Conservation (phyloP, 35 echinoderm and acorn worm species). For the Stichopus chloronotus region DNA sequence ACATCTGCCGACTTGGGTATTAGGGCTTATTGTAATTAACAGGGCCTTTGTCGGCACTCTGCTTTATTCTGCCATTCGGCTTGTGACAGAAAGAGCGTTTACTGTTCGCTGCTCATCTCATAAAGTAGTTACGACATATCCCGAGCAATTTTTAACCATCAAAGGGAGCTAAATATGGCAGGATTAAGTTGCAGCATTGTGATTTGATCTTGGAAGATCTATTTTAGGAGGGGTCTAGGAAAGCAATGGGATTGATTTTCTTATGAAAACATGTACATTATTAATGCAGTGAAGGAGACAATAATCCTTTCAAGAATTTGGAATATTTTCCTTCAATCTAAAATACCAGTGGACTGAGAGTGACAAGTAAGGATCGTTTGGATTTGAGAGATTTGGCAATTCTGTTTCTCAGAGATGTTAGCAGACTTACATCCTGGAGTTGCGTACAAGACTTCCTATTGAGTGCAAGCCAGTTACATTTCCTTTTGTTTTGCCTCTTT, state of each 20-base stretch:
- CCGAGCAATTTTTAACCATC: slow-evolving; percentile 36
- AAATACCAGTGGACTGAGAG: no score
- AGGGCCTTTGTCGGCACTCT: slow-evolving; percentile 42
- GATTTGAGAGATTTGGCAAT: no score
- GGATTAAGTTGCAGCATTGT: slow-evolving; percentile 9
- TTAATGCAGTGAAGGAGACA: background rate
- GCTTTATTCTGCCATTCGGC: slow-evolving; percentile 6
- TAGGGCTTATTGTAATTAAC: slow-evolving; percentile 47
- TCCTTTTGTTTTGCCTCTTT: no score
- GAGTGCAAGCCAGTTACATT: no score
- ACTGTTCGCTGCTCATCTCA: slow-evolving; percentile 12
- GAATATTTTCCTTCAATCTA: no score
- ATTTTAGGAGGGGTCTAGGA: background rate
- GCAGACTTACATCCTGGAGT: no score
- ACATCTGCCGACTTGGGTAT: slow-evolving; percentile 58
- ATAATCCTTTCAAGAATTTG: background rate
- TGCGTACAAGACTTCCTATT: no score
- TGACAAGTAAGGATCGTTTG: no score
- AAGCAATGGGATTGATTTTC: background rate
- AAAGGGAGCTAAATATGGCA: slow-evolving; percentile 16
- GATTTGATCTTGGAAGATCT: slow-evolving; percentile 4
- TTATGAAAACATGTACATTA: background rate
- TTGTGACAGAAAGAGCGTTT: slow-evolving; percentile 36
- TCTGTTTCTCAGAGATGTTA: no score
- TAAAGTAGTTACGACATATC: slow-evolving; percentile 50